Evolutionary conservation across 1,140 invertebrate species (phyloP), one percentile per base, ranked within the genome.

Genomic region (Psilanteris sp.): DNA sequence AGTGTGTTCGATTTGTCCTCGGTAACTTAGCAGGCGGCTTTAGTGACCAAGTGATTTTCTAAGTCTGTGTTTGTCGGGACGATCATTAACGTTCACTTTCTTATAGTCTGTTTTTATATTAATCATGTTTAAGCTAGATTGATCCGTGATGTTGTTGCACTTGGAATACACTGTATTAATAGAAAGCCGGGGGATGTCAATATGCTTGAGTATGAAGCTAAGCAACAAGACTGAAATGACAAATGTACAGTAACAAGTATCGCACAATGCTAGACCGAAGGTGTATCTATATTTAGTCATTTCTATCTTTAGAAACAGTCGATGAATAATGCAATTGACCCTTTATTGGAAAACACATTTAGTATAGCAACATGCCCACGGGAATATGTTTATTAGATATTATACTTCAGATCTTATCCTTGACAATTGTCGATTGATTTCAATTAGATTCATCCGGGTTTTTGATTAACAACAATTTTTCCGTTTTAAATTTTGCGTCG

Each of bases 291-390:
- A 81, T 84, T 85, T 86, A 85, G 78, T 70, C 52, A 44, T 75
- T 66, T 79, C 80, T 84, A 82, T 85, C 54, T 83, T 85, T 84
- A 86, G 79, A 67, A 13, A 11, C 54, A 79, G 78, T 73, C 75
- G 78, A 74, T 83, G 82, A 85, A 83, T 86, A 84, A 85, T 84
- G 81, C 70, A 87, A 67, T 66, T 77, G 77, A 77, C 81, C 83
- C 79, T 85, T 82, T 78, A 79, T 83, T 83, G 80, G 74, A 82
- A 81, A 83, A 82, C 80, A 80, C 82, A 77, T 84, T 80, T 77
- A 85, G 67, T 62, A 67, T 48, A 29, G 67, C 44, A 67, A 70
- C 66, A 43, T 48, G 46, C 44, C 44, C 37, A 59, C 66, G 57
- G 74, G 41, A 73, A 73, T 66, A 67, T 77, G 73, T 77, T 77